Evolutionary conservation across 2,888 invertebrate genomes (phyloP).

Genomic region (Megalurothrips usitatus): DNA sequence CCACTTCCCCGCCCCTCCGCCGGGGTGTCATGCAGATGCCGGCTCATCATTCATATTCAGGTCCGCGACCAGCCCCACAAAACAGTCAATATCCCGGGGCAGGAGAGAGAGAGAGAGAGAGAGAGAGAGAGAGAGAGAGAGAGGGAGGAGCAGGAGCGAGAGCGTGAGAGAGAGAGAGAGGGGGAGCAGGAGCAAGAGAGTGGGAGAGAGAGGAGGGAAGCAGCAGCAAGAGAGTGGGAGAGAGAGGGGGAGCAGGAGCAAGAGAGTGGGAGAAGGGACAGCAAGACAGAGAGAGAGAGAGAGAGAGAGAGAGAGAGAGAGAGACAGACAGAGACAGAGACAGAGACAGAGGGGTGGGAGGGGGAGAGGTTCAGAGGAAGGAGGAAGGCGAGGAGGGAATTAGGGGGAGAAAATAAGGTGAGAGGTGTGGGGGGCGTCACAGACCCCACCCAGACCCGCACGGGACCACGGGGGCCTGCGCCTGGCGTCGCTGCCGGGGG

Average conservation of each 20-base stretch:
- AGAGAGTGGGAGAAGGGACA: background rate
- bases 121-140: background rate
- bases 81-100: background rate
- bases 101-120: background rate
- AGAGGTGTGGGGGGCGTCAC: background rate
- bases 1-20: background rate
- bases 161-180: background rate
- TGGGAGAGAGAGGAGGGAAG: background rate
- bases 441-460: background rate
- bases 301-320: conserved; percentile 1
- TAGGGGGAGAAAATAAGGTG: background rate
- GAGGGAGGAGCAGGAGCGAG: background rate
- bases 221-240: background rate
- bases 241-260: background rate
- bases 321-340: background rate
- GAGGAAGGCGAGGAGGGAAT: no score
- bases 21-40: background rate
- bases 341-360: background rate
- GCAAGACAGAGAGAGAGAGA: background rate
- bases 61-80: background rate
- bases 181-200: no score
- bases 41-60: background rate
- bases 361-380: no score
- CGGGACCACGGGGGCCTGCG: background rate
- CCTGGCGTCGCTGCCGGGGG: background rate